Conservation (phyloP, 2,888 invertebrate genomes). For the Endotricha flammealis region DNA sequence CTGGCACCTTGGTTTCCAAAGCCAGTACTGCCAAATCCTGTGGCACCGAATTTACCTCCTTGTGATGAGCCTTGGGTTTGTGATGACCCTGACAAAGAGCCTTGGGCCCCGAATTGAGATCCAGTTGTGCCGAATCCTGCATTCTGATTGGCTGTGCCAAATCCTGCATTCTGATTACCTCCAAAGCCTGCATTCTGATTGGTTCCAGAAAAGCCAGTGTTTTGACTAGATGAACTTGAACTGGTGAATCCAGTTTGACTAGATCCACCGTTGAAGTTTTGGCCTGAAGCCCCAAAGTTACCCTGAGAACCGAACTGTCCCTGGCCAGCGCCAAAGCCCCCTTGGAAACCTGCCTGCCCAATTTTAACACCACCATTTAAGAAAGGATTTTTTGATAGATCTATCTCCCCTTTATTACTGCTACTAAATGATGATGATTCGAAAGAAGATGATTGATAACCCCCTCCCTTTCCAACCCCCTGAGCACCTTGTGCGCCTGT, state of each 20-base stretch:
- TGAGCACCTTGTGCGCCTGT: conserved; percentile 18
- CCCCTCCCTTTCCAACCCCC: conserved; percentile 13
- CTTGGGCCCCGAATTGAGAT: too few relatives aligned
- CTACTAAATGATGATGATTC: conserved; percentile 47
- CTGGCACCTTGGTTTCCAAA: conserved; percentile 18
- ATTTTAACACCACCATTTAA: conserved; percentile 32
- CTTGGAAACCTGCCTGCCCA: conserved; percentile 26
- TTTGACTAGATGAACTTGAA: conserved; percentile 6
- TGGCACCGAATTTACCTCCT: conserved; percentile 14
- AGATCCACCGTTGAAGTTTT: conserved; percentile 4
- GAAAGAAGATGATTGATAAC: conserved; percentile 40
- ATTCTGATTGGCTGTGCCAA: conserved; percentile 14
- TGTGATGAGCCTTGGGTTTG: conserved; percentile 6
- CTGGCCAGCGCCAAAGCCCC: conserved; percentile 4
- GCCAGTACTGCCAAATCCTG: conserved; percentile 19
- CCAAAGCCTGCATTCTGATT: conserved; percentile 9
- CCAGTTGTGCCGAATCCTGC: conserved; percentile 20
- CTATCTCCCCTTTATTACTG: conserved; percentile 44
- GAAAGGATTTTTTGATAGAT: conserved; percentile 55
- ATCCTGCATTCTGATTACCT: conserved; percentile 1
- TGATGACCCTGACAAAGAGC: conserved; percentile 10
- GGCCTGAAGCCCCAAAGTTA: conserved; percentile 9
- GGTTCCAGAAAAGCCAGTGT: neutral
- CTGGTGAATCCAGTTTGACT: conserved; percentile 2
- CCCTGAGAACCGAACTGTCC: conserved; percentile 16